These are phyloP conservation scores for Plebejus melissa DNA, from an alignment of 2,888 invertebrate genomes.

Conservation along the genomic window DNA sequence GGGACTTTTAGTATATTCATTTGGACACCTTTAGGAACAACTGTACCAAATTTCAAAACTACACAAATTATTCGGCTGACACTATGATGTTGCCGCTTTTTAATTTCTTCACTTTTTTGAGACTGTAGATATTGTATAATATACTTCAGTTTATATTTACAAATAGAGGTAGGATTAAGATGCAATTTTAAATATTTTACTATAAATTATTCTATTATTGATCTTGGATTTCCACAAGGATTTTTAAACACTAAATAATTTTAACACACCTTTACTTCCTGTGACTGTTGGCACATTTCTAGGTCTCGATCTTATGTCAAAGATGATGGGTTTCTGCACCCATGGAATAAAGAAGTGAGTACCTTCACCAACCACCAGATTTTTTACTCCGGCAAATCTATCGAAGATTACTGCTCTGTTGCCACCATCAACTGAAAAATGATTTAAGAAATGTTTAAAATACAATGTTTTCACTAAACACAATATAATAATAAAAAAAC, in stretches of 20 bases:
- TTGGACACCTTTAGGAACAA: no score
- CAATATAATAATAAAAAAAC: no score
- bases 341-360: conserved; percentile 99
- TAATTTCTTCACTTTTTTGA: no score
- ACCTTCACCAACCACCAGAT: conserved; percentile 95
- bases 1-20: no score
- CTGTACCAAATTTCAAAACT: no score
- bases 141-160: no score
- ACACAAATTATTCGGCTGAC: no score
- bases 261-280: conserved; percentile 93
- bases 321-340: conserved; percentile 99
- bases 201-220: no score
- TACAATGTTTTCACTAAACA: background rate
- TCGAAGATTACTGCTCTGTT: conserved; percentile 99
- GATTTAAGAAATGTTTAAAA: conserved; percentile 25
- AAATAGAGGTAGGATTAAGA: no score
- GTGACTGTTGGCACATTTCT: conserved; percentile 98
- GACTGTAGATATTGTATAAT: no score
- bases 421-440: conserved; percentile 94
- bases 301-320: conserved; percentile 97
- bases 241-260: background rate
- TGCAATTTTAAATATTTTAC: no score
- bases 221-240: background rate
- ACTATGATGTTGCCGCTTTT: no score
- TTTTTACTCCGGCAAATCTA: conserved; percentile 96